Evolutionary conservation across 2,888 invertebrate genomes (phyloP).

Genomic region (Drosophila tripunctata): DNA sequence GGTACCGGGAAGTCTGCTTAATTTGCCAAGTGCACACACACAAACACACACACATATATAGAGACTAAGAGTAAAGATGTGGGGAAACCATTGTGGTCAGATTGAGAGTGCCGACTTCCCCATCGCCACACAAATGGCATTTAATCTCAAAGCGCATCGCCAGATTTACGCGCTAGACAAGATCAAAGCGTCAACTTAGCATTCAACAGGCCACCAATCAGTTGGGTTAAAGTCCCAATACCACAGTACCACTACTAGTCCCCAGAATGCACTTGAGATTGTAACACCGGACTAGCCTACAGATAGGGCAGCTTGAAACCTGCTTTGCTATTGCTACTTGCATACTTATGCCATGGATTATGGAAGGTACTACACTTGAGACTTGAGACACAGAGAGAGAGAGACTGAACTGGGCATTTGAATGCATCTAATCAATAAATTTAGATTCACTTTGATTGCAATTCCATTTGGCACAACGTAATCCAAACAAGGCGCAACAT

Average conservation of each 20-base stretch:
- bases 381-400: too few species aligned
- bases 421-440: conserved; percentile 45
- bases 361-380: conserved; percentile 27
- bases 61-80: not conserved
- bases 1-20: conserved; percentile 40
- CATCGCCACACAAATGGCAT: conserved; percentile 67
- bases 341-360: conserved; percentile 41
- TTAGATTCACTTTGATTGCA: conserved; percentile 44
- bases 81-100: conserved; percentile 28
- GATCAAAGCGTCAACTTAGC: conserved; percentile 76
- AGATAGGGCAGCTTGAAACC: conserved; percentile 1
- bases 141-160: conserved; percentile 74
- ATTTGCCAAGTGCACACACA: conserved; percentile 55
- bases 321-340: conserved; percentile 35
- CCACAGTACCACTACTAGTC: too few species aligned
- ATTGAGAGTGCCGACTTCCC: conserved; percentile 50
- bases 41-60: not conserved
- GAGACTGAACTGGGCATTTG: too few species aligned
- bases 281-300: not conserved
- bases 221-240: too few species aligned
- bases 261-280: conserved; percentile 43
- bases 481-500: not conserved
- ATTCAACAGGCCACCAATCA: conserved; percentile 74
- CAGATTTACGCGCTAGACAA: conserved; percentile 77
- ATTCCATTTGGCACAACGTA: conserved; percentile 21